Conservation (phyloP, 2,797 vertebrate genomes). For the Moxostoma hubbsi region DNA sequence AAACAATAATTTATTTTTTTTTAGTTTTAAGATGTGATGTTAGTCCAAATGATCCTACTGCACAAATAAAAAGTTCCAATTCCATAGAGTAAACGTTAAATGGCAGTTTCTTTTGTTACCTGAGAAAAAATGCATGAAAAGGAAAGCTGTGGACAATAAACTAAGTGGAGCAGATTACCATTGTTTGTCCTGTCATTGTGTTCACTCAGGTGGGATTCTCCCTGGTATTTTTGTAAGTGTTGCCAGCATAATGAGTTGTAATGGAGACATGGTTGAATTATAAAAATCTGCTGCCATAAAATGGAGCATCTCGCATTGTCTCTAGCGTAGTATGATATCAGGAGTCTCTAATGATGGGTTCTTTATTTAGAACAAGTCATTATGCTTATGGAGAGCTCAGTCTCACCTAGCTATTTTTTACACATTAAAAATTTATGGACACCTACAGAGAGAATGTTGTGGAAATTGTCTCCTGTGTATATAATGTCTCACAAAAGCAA, state of each 20-base stretch:
- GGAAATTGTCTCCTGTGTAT: too few relatives aligned
- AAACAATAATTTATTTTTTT: background rate
- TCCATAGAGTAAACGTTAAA: too few relatives aligned
- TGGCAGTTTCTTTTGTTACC: background rate
- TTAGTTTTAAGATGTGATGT: constrained; percentile 7
- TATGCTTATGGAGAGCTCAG: constrained; percentile 18
- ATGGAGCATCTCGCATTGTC: background rate
- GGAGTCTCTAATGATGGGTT: constrained; percentile 23
- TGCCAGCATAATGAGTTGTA: constrained; percentile 29
- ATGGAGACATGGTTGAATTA: constrained; percentile 8
- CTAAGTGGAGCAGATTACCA: constrained; percentile 7
- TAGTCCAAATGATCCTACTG: background rate
- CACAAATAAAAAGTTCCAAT: background rate
- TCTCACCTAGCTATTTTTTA: constrained; percentile 42
- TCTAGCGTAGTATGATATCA: constrained; percentile 1
- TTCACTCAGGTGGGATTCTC: background rate
- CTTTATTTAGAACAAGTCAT: constrained; percentile 46
- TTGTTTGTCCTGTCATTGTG: background rate
- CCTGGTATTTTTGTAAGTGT: constrained; percentile 10
- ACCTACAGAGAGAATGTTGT: too few relatives aligned
- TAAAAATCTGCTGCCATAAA: constrained; percentile 22
- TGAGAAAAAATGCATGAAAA: constrained; percentile 18
- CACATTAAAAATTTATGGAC: constrained; percentile 27
- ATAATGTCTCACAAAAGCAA: too few relatives aligned
- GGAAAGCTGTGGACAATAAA: constrained; percentile 41